Evolutionary conservation across 2,113 vertebrate species (phyloP), one percentile per base, ranked within the genome.

Genomic region (Rattus norvegicus): DNA sequence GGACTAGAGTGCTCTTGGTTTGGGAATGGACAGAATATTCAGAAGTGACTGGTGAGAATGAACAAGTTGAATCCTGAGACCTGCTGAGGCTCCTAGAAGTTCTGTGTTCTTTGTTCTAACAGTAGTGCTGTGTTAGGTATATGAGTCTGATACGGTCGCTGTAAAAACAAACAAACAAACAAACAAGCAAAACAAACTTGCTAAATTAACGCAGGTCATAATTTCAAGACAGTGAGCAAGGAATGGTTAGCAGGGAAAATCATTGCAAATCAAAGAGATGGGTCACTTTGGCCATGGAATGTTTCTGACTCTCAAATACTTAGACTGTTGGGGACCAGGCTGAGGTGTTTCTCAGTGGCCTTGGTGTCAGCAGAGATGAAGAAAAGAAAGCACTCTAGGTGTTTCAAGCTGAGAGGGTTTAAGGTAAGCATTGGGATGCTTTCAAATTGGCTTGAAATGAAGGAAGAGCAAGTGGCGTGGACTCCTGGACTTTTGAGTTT

Each of bases 371-470:
- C 1, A 59, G 56, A 76, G 47, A 70, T 3, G 12, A 85, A 59
- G 49, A 43, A 69, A 54, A 54, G 13, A 96, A 93, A 69, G 43
- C 28, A 43, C 12, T 76, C 22, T 20, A 72, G 73, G n/a, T 88
- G 28, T 94, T 93, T 94, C 70, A 61, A 61, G 61, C 8, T 92
- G 79, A 77, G 89, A 76, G 28, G 26, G 84, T 67, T 93, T 88
- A 75, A 36, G 54, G 43, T 22, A 65, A 59, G n/a, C 8, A 6
- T 47, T 91, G 43, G 5, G 17, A 17, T 61, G 3, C 52, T 95
- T 93, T 61, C 11, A n/a, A 54, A 93, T 81, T 76, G 65, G 7
- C 28, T 30, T 39, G 2, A 59, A 81, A 26, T 28, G 12, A 43
- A 47, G 22, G 84, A 65, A 79, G 61, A 89, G 20, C 7, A 43